A percentile compares a stretch with the other conserved stretches of the same genome.
Conservation (phyloP, 1,140 invertebrate genomes). For the Philaenus spumarius region DNA sequence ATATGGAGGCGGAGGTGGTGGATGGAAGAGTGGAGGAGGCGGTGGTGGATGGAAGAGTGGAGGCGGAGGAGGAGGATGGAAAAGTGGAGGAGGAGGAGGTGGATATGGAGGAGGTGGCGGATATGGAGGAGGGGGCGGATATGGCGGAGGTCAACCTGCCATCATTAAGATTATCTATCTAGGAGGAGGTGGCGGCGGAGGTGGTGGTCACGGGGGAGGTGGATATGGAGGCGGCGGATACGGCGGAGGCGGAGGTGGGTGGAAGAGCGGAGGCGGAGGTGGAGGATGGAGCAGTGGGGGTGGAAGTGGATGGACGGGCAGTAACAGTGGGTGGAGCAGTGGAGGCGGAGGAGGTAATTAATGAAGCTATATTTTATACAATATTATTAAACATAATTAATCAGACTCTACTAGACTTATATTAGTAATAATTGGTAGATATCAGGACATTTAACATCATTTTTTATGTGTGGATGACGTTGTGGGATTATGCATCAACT, state of each 20-base stretch:
- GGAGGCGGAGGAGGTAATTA: neutral
- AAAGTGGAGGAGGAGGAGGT: neutral
- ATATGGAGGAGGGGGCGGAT: neutral
- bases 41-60: neutral
- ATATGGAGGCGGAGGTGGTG: neutral
- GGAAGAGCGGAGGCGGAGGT: neutral
- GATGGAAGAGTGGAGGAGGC: neutral
- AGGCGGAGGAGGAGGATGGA: neutral
- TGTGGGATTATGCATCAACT: too few species aligned
- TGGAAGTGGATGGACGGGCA: neutral
- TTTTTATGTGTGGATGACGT: too few species aligned
- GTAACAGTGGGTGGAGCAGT: neutral
- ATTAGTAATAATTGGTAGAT: too few species aligned
- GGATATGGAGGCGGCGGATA: neutral
- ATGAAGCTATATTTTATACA: too few species aligned
- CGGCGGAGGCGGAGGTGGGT: neutral
- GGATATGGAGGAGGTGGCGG: neutral
- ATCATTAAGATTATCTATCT: neutral
- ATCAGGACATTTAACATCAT: too few species aligned
- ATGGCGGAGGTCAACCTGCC: neutral
- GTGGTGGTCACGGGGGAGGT: neutral
- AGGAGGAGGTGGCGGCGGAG: neutral
- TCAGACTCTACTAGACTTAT: too few species aligned
- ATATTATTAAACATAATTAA: too few species aligned
- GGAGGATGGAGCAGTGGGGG: neutral